phyloP scores from a whole-genome alignment of 2,797 vertebrate genomes.

The Micropoecilia bifurca region DNA sequence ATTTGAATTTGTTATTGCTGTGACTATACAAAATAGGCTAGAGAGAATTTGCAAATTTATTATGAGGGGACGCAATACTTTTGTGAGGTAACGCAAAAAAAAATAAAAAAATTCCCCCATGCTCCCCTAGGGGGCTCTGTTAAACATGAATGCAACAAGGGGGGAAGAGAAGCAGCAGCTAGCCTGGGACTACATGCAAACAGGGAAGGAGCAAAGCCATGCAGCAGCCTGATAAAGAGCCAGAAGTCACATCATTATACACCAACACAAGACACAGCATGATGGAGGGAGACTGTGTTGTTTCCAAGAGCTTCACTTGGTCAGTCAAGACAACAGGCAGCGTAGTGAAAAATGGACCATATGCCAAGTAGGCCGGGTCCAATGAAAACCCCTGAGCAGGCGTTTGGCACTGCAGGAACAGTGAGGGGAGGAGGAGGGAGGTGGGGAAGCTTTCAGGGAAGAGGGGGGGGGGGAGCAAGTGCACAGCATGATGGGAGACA shows the following conservation, averaged over 20 bases:
- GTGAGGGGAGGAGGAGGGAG: slow-evolving; percentile 13
- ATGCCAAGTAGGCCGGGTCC: slow-evolving; percentile 62
- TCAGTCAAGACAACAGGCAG: slow-evolving; percentile 18
- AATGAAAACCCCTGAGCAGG: slow-evolving; percentile 43
- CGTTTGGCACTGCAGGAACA: slow-evolving; percentile 51
- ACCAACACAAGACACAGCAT: slow-evolving; percentile 17
- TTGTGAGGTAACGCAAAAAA: no score
- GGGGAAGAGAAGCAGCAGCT: slow-evolving; percentile 25
- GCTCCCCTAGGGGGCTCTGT: no score
- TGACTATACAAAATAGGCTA: no score
- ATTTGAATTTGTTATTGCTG: no score
- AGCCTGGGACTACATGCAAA: slow-evolving; percentile 60
- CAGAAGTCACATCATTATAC: slow-evolving; percentile 12
- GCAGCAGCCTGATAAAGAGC: slow-evolving; percentile 52
- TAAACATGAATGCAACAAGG: slow-evolving; percentile 12
- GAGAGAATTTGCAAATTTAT: no score
- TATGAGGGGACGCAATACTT: no score
- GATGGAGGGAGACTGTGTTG: slow-evolving; percentile 5
- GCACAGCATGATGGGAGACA: slow-evolving; percentile 71
- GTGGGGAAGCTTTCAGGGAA: not conserved
- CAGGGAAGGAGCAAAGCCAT: slow-evolving; percentile 65
- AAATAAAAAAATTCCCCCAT: no score
- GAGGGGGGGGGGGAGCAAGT: slow-evolving; percentile 51
- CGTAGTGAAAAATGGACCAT: slow-evolving; percentile 42
- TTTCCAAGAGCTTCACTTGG: slow-evolving; percentile 17